Percentiles rank a stretch among this genome's conserved stretches.
phyloP scores from a whole-genome alignment of 92 coral and sea anemone genomes.

The Bergia puertoricense region DNA sequence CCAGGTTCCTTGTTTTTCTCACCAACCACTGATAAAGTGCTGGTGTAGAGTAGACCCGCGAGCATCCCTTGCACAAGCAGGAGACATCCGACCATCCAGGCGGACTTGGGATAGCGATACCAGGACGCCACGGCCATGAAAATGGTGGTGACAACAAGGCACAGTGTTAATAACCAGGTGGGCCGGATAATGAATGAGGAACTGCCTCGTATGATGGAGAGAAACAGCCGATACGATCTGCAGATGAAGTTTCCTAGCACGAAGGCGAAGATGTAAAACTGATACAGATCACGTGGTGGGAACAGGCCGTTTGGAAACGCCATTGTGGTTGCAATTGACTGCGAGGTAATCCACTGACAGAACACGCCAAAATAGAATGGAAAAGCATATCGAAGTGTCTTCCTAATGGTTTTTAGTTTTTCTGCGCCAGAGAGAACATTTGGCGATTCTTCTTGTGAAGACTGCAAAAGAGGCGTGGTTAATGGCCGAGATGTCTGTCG shows the following conservation, averaged over 20 bases:
- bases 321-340: constrained; percentile 32
- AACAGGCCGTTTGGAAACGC: constrained; percentile 29
- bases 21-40: constrained; percentile 31
- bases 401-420: not conserved
- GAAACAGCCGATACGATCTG: constrained; percentile 35
- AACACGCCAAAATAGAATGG: constrained; percentile 20
- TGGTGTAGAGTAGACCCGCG: constrained; percentile 21
- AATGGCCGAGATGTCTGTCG: not conserved
- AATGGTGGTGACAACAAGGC: constrained; percentile 12
- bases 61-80: constrained; percentile 10
- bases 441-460: not conserved
- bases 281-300: constrained; percentile 30
- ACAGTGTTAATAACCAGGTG: constrained; percentile 28
- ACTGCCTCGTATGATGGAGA: not conserved
- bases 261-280: constrained; percentile 34
- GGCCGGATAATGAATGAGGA: constrained; percentile 29
- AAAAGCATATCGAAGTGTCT: constrained; percentile 8
- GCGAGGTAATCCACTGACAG: constrained; percentile 13
- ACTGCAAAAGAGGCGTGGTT: not conserved
- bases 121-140: constrained; percentile 24
- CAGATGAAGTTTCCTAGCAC: constrained; percentile 18
- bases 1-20: constrained; percentile 19
- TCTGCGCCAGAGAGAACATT: not conserved
- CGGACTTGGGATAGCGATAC: constrained; percentile 32
- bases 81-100: constrained; percentile 35